Percentiles rank a stretch among this genome's conserved stretches.
These are phyloP conservation scores for Cremastinae sp. DNA, from an alignment of 2,888 invertebrate species.

Conservation along the genomic window DNA sequence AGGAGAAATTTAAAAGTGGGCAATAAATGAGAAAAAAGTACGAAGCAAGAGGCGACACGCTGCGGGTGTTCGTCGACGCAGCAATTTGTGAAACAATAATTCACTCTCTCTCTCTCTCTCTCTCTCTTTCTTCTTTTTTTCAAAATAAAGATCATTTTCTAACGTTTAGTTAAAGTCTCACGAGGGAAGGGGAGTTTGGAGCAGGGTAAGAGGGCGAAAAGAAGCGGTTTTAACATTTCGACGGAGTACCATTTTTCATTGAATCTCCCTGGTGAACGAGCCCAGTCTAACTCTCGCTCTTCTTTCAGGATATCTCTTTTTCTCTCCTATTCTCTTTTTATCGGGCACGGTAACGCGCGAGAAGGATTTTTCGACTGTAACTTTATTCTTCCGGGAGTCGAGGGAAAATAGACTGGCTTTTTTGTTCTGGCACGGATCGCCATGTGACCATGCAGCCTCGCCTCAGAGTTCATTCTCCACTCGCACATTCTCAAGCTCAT, in stretches of 20 bases:
- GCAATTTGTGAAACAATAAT: not conserved
- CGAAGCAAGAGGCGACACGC: not conserved
- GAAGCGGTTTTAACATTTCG: constrained; percentile 29
- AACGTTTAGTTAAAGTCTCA: constrained; percentile 26
- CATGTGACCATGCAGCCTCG: too few relatives aligned
- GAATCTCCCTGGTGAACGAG: constrained; percentile 19
- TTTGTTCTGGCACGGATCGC: constrained; percentile 27
- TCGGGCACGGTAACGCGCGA: constrained; percentile 35
- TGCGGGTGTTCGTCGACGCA: constrained; percentile 19
- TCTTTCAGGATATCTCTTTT: constrained; percentile 18
- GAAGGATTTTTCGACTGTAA: constrained; percentile 38
- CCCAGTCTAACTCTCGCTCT: constrained; percentile 22
- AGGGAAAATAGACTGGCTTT: constrained; percentile 20
- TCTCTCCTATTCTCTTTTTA: constrained; percentile 27
- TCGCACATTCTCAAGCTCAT: too few relatives aligned
- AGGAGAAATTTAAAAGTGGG: constrained; percentile 2
- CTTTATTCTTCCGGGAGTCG: constrained; percentile 32
- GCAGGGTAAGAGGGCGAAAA: constrained; percentile 17
- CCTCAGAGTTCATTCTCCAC: too few relatives aligned
- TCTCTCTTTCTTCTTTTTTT: constrained; percentile 6
- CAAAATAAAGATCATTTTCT: constrained; percentile 31
- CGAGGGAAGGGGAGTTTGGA: not conserved
- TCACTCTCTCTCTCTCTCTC: not conserved
- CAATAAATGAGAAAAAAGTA: constrained; percentile 5
- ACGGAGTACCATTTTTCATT: constrained; percentile 48